Conservation (phyloP, 2,113 vertebrate species). For the Balaeniceps rex region DNA sequence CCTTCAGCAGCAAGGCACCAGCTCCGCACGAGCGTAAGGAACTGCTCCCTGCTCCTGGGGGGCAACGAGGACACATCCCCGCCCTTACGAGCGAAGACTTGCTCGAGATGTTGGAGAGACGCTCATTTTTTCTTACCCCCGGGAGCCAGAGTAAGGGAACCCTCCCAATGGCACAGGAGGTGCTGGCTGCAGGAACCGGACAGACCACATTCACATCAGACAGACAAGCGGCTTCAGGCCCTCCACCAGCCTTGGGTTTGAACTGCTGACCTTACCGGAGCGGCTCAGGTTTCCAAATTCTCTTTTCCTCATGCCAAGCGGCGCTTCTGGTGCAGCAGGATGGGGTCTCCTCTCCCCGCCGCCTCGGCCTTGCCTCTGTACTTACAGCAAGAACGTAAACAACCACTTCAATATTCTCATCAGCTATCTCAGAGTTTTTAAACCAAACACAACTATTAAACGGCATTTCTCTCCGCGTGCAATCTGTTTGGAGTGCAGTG, state of each 20-base stretch:
- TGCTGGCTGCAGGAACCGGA: background rate
- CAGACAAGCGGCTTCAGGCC: background rate
- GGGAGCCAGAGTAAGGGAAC: background rate
- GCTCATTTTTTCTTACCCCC: background rate
- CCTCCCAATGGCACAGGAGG: background rate
- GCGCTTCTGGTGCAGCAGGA: background rate
- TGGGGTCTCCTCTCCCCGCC: background rate
- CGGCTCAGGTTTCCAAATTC: conserved; percentile 17
- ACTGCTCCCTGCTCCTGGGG: background rate
- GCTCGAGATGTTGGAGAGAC: accelerated
- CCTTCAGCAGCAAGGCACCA: background rate
- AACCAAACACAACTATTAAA: background rate
- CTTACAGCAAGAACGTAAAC: background rate
- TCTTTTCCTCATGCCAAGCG: background rate
- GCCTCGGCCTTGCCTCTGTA: background rate
- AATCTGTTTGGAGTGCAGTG: background rate
- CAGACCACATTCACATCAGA: background rate
- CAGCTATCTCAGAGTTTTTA: background rate
- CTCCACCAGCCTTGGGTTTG: background rate
- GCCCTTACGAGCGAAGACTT: accelerated
- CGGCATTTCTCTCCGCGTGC: accelerated
- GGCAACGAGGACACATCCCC: accelerated
- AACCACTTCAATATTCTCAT: background rate
- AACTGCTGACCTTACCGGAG: background rate
- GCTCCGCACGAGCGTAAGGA: background rate